Evolutionary conservation across 2,888 invertebrate genomes (phyloP).

Genomic region (Volucella inflata): DNA sequence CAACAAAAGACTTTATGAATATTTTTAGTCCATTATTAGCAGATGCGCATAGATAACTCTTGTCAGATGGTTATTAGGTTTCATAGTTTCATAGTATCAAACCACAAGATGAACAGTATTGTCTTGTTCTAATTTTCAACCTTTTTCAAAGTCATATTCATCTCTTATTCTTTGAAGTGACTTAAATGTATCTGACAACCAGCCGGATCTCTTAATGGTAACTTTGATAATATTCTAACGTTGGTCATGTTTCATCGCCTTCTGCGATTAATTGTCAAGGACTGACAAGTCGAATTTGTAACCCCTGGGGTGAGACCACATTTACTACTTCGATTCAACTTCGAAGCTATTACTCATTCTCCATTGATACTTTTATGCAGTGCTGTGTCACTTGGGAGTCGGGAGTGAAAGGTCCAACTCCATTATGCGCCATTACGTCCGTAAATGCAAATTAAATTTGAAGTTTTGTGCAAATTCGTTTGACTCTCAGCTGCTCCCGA

Average conservation of each 20-base stretch:
- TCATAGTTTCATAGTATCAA: too few relatives aligned
- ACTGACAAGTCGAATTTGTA: neutral
- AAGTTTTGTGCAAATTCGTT: neutral
- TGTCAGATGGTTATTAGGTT: too few relatives aligned
- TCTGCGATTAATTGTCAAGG: conserved; percentile 26
- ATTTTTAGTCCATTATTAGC: too few relatives aligned
- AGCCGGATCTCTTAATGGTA: conserved; percentile 19
- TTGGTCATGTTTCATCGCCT: conserved; percentile 11
- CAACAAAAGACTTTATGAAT: too few relatives aligned
- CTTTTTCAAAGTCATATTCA: too few relatives aligned
- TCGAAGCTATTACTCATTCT: conserved; percentile 26
- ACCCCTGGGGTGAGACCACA: neutral
- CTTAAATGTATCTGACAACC: conserved; percentile 1
- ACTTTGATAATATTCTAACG: conserved; percentile 2
- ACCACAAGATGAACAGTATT: too few relatives aligned
- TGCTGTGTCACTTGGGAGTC: neutral
- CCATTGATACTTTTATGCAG: neutral
- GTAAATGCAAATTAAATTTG: conserved; percentile 38
- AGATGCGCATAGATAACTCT: too few relatives aligned
- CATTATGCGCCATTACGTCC: conserved; percentile 25
- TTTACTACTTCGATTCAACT: neutral
- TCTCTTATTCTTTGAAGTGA: neutral
- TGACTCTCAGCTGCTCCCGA: too few relatives aligned
- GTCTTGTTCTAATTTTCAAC: too few relatives aligned
- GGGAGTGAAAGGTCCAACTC: conserved; percentile 29